Evolutionary conservation across 2,888 invertebrate species (phyloP).

Genomic region (Amblyjoppa proteus): DNA sequence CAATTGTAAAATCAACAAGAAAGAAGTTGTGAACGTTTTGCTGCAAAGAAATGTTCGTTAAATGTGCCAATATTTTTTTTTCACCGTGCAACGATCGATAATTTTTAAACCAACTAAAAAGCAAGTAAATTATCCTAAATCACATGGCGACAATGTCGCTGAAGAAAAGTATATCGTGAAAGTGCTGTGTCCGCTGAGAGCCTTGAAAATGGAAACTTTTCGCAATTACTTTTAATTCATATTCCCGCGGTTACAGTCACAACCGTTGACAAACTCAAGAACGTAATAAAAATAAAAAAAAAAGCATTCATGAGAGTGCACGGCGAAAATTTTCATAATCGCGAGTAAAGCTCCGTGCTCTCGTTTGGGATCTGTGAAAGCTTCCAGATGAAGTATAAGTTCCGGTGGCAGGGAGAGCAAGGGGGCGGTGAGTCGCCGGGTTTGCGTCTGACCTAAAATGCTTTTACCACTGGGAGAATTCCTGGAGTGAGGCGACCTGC

Average conservation of each 20-base stretch:
- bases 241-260: background rate
- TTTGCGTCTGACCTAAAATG: conserved; percentile 72
- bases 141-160: background rate
- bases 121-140: background rate
- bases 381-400: conserved; percentile 13
- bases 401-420: conserved; percentile 1
- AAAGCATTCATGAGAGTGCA: background rate
- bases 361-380: conserved; percentile 22
- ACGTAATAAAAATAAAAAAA: conserved; percentile 3
- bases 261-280: background rate
- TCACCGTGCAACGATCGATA: too few relatives aligned
- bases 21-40: too few relatives aligned
- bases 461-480: conserved; percentile 64
- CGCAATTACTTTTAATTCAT: background rate
- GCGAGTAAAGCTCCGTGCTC: conserved; percentile 17
- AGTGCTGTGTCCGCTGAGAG: background rate
- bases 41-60: too few relatives aligned
- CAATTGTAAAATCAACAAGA: too few relatives aligned
- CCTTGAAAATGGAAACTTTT: background rate
- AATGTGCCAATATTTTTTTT: too few relatives aligned
- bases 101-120: background rate
- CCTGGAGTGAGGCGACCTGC: conserved; percentile 47
- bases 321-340: conserved; percentile 34
- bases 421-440: conserved; percentile 44
- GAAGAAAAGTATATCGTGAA: background rate